Conservation (phyloP, 2,113 vertebrate species). For the Nibea albiflora region DNA sequence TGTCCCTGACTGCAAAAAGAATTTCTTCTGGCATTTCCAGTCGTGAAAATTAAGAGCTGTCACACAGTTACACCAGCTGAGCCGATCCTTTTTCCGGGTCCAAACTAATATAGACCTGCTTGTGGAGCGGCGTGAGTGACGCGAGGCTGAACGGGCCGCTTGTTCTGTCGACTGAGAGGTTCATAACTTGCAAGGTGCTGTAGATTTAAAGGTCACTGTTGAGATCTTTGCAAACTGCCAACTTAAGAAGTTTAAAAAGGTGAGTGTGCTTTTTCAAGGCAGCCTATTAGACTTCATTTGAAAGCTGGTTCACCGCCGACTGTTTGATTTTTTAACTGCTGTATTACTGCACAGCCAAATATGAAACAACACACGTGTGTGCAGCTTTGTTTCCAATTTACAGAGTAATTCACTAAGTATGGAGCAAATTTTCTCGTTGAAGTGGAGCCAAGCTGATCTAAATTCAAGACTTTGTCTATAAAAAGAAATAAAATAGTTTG, state of each 20-base stretch:
- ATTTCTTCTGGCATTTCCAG: neutral
- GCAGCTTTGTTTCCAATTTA: neutral
- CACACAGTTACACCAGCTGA: neutral
- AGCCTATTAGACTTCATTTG: neutral
- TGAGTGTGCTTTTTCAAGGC: neutral
- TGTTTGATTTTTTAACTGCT: neutral
- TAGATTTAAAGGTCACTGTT: slow-evolving; percentile 2
- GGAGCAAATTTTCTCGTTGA: too few relatives aligned
- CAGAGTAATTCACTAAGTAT: neutral
- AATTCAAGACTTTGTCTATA: neutral
- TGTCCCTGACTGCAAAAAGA: neutral
- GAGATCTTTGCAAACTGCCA: neutral
- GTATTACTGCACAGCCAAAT: neutral
- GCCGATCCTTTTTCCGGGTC: slow-evolving; percentile 1
- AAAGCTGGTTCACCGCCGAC: neutral
- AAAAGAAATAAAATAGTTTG: neutral
- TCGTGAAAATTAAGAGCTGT: slow-evolving; percentile 16
- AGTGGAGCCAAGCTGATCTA: neutral
- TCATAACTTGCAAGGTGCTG: neutral
- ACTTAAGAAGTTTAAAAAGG: neutral
- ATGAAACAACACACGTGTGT: neutral
- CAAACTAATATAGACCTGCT: neutral
- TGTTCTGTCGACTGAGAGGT: neutral
- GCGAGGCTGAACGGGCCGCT: neutral
- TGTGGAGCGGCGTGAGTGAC: neutral